A percentile compares a stretch with the other conserved stretches of the same genome.
These are phyloP conservation scores for Chondrosia reniformis DNA, from an alignment of 37 sponge, comb jelly and placozoan species.

Conservation along the genomic window DNA sequence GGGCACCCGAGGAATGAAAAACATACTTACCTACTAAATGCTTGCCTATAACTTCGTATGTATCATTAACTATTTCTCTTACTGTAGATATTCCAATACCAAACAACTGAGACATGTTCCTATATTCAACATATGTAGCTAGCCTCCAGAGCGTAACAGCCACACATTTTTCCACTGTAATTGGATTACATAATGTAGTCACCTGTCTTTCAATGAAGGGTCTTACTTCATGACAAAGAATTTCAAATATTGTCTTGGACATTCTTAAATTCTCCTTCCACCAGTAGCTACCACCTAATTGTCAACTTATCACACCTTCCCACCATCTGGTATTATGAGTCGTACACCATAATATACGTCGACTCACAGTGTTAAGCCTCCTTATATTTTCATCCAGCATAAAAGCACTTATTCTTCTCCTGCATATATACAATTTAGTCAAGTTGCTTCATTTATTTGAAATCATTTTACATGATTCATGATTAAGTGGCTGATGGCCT, in stretches of 20 bases:
- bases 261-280: constrained; percentile 27
- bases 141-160: constrained; percentile 51
- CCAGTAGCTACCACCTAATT: not conserved
- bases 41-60: constrained; percentile 19
- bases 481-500: too few species aligned
- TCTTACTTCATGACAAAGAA: not conserved
- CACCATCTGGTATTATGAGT: not conserved
- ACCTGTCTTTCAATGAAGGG: not conserved
- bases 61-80: constrained; percentile 23
- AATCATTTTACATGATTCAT: too few species aligned
- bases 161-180: constrained; percentile 28
- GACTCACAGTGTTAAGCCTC: too few species aligned
- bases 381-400: too few species aligned
- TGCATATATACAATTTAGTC: too few species aligned
- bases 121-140: constrained; percentile 40
- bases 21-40: constrained; percentile 17
- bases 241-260: not conserved
- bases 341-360: not conserved
- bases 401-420: too few species aligned
- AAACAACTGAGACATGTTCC: constrained; percentile 35
- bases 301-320: not conserved
- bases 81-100: constrained; percentile 39
- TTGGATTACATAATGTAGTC: constrained; percentile 4
- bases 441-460: too few species aligned
- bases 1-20: not conserved